A percentile compares a stretch with the other conserved stretches of the same genome.
Evolutionary conservation across 2,888 invertebrate species (phyloP).

Genomic region (Pachydiplax longipennis): DNA sequence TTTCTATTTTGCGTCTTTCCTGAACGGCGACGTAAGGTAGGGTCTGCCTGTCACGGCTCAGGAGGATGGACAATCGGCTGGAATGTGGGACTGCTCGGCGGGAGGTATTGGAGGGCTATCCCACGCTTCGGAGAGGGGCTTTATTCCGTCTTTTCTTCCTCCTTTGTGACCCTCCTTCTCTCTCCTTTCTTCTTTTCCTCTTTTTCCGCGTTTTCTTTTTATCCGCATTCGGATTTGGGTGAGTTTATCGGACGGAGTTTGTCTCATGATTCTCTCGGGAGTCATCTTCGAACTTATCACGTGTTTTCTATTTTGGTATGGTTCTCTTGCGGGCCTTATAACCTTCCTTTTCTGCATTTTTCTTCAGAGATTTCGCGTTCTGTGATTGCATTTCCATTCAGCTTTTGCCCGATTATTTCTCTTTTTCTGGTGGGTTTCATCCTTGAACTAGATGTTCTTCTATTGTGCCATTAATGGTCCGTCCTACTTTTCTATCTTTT

Average conservation of each 20-base stretch:
- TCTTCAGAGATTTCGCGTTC: too few species aligned
- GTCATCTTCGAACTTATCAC: too few species aligned
- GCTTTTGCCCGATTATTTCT: not conserved
- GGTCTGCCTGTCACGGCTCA: constrained; percentile 8
- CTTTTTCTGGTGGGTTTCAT: not conserved
- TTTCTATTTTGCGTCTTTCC: not conserved
- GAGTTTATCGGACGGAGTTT: not conserved
- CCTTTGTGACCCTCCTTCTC: not conserved
- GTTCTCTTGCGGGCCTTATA: too few species aligned
- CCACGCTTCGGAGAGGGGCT: not conserved
- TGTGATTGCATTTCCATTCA: not conserved
- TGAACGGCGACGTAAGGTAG: not conserved
- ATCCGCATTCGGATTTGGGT: not conserved
- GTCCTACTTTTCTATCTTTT: not conserved
- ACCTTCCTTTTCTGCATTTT: too few species aligned
- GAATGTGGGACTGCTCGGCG: not conserved
- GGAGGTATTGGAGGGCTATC: not conserved
- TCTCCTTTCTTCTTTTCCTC: not conserved
- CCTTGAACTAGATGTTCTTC: not conserved
- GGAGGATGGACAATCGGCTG: constrained; percentile 17
- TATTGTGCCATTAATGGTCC: not conserved
- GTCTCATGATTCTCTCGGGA: not conserved
- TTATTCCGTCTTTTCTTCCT: not conserved
- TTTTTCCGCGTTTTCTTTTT: not conserved
- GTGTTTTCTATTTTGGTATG: too few species aligned